phyloP scores from a whole-genome alignment of 2,113 vertebrate species.

The Neodon shergylaensis region DNA sequence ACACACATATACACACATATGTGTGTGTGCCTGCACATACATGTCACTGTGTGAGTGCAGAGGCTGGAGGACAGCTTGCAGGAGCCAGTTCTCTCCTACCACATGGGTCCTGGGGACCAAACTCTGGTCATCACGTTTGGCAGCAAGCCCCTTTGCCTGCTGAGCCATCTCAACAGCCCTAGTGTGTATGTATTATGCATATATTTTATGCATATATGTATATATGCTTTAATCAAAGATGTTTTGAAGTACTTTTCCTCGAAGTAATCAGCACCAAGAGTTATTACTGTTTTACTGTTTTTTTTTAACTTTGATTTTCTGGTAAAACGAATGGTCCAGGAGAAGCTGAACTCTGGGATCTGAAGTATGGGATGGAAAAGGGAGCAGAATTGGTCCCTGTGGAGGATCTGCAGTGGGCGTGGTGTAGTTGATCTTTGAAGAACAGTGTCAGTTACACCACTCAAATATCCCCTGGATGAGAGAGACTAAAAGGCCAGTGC shows the following conservation, averaged over 20 bases:
- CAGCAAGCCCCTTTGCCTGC: background rate
- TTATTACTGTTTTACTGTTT: conserved; percentile 45
- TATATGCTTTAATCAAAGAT: background rate
- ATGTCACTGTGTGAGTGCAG: background rate
- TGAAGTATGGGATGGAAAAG: background rate
- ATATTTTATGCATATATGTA: background rate
- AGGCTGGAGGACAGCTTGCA: background rate
- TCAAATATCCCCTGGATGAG: background rate
- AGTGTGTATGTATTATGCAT: background rate
- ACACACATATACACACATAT: accelerated
- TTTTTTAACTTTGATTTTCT: conserved; percentile 21
- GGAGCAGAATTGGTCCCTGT: background rate
- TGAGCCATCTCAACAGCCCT: background rate
- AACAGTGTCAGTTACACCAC: background rate
- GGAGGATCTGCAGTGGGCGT: background rate
- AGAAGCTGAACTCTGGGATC: conserved; percentile 1
- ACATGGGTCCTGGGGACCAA: background rate
- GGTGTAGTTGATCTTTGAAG: background rate
- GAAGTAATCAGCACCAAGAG: conserved; percentile 37
- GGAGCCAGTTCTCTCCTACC: background rate
- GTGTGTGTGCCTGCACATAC: background rate
- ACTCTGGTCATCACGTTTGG: background rate
- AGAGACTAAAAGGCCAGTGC: background rate
- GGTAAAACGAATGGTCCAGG: background rate
- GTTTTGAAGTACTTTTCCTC: conserved; percentile 50